Base-by-base conservation (phyloP, 2,888 invertebrate species). In the Pandemis cinnamomeana region DNA sequence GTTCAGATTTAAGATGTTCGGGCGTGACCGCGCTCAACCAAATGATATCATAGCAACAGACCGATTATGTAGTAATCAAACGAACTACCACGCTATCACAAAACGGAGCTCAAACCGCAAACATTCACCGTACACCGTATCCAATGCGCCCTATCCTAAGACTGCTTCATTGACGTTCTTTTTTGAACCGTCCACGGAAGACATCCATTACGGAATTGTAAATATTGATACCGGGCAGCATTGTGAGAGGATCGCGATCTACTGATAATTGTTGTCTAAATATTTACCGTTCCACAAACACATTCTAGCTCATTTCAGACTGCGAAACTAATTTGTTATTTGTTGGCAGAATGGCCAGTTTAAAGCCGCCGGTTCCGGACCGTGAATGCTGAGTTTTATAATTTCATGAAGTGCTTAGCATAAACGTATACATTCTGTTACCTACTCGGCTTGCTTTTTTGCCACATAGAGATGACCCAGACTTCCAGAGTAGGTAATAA, bases 181-280 rank as follows among this genome's bases (percentile, higher is more conserved):
- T 42, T 11, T 72, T 27, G 60, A 77, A 70, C 11, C 77, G 73
- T 84, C 83, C 76, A 79, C 87, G 88, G 75, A 80, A 67, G 10
- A 7, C 20, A 11, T 7, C 11, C 41, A 44, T 51, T 60, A 67
- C 20, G 51, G 41, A 60, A 75, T 58, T 46, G 64, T 36, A 75
- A 74, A 53, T 71, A 44, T 73, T 71, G 76, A 78, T 78, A 76
- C 72, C 81, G 83, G 79, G 79, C 81, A 82, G 81, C 80, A 80
- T 82, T 77, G 84, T 83, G 83, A 82, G 85, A 86, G 84, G 83
- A 88, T 89, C 85, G 87, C 87, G 83, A 85, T 87, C 84, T 86
- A 84, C 86, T 88, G 91, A 89, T 92, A 91, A 92, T 92, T 91
- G 89, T 90, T 90, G 87, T 90, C 89, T 89, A 91, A 92, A 92